These are phyloP conservation scores for Dryobota labecula DNA, from an alignment of 2,888 invertebrate genomes.

Conservation along the genomic window DNA sequence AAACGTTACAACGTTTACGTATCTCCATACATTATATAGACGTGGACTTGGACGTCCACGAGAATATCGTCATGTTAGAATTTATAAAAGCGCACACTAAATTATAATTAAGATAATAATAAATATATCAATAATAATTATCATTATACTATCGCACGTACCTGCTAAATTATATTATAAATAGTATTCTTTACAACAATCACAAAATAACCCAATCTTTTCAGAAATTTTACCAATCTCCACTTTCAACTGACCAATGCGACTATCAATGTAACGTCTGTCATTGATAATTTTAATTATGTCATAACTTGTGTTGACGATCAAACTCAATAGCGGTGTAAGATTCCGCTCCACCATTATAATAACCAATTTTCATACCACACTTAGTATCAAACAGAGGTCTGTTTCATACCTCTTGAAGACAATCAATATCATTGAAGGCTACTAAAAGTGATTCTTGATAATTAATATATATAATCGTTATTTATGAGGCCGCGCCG, in stretches of 20 bases:
- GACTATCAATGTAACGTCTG: no score
- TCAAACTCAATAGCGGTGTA: conserved; percentile 23
- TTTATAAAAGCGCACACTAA: no score
- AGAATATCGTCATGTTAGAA: no score
- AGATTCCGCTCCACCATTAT: conserved; percentile 34
- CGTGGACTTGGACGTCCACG: no score
- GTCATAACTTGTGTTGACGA: conserved; percentile 29
- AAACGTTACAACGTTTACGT: no score
- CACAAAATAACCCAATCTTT: neutral
- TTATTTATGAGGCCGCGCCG: conserved; percentile 44
- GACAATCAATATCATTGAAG: conserved; percentile 53
- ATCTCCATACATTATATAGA: no score
- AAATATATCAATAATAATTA: no score
- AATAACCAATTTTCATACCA: conserved; percentile 45
- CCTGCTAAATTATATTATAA: no score
- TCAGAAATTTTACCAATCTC: conserved; percentile 5
- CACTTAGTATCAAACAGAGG: conserved; percentile 26
- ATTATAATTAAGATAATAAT: no score
- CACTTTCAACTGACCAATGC: neutral
- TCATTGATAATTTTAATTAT: neutral
- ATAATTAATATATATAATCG: conserved; percentile 23
- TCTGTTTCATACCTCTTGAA: conserved; percentile 23
- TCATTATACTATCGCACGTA: no score
- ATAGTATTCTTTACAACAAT: neutral
- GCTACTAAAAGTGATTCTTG: conserved; percentile 42